These are phyloP conservation scores for Sarcophaga rosellei DNA, from an alignment of 2,888 invertebrate species.

Conservation along the genomic window DNA sequence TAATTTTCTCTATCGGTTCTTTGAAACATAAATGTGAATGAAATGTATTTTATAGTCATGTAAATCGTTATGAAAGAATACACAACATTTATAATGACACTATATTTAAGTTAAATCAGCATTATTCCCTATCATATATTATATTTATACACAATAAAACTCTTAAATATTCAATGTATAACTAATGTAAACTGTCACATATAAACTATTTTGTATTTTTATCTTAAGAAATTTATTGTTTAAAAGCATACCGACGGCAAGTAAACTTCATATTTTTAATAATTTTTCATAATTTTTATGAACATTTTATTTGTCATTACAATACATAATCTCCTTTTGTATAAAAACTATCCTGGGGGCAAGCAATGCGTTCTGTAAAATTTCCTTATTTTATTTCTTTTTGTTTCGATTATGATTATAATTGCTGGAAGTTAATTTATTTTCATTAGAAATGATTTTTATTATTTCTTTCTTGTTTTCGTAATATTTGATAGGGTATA, in stretches of 20 bases:
- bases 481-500: constrained; percentile 70
- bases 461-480: constrained; percentile 5
- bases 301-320: too few species aligned
- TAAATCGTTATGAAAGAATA: constrained; percentile 17
- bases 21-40: background rate
- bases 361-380: constrained; percentile 70
- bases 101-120: constrained; percentile 53
- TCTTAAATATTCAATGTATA: background rate
- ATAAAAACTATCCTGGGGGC: constrained; percentile 15
- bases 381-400: constrained; percentile 37
- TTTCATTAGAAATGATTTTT: constrained; percentile 29
- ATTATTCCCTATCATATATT: constrained; percentile 71
- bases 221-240: constrained; percentile 1
- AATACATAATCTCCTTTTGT: constrained; percentile 1
- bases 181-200: background rate
- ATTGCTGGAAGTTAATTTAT: constrained; percentile 71
- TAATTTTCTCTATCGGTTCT: background rate
- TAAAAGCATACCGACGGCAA: background rate
- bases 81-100: background rate
- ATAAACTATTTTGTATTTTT: constrained; percentile 16
- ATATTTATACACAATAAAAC: constrained; percentile 33
- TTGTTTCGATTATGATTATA: constrained; percentile 35
- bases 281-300: too few species aligned
- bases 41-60: constrained; percentile 31
- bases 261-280: too few species aligned